Base-by-base conservation (phyloP, 2,113 vertebrate species). In the Arizona elegans region DNA sequence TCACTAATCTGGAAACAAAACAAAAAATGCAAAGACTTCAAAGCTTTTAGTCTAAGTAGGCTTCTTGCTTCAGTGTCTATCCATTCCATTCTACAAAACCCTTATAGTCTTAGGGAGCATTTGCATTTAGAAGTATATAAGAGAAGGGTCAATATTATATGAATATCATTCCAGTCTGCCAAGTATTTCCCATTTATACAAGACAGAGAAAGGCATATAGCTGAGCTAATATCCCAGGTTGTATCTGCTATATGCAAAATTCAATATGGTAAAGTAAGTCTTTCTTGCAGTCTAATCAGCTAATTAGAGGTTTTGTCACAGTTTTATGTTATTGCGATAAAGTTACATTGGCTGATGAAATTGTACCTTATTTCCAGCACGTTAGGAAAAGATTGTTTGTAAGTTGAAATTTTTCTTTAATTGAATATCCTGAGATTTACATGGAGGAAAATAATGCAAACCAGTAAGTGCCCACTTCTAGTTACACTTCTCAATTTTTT, bases 351-450 rank as follows among this genome's bases (percentile, higher is more conserved):
- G 95, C 91, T 95, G 93, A 94, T 95, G 96, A 95, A 94, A 93
- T 93, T 95, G 95, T 91, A 95, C 75, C 52, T 96, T 94, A 95
- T 93, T 93, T 86, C 90, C 93, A 94, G 95, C 90, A 96, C 95
- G 96, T 95, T 95, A 96, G 93, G 93, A 90, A 93, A 96, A 97
- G 95, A 96, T 95, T 96, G 94, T 96, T 97, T 97, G 93, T 92
- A 96, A 96, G 95, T 93, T 95, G 93, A 4, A 50, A 94, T 95
- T 97, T 97, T 94, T 93, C 96, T 97, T 96, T 97, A 97, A 97
- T 97, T 97, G 95, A 94, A 94, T 95, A 94, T 94, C 96, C 95
- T 95, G 97, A 97, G 97, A 96, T 93, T 96, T 96, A 94, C 94
- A 93, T n/a, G 95, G 94, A 91, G 95, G 75, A 94, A 95, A 50